These are phyloP conservation scores for Limnephilus marmoratus DNA, from an alignment of 2,888 invertebrate species.

Conservation along the genomic window DNA sequence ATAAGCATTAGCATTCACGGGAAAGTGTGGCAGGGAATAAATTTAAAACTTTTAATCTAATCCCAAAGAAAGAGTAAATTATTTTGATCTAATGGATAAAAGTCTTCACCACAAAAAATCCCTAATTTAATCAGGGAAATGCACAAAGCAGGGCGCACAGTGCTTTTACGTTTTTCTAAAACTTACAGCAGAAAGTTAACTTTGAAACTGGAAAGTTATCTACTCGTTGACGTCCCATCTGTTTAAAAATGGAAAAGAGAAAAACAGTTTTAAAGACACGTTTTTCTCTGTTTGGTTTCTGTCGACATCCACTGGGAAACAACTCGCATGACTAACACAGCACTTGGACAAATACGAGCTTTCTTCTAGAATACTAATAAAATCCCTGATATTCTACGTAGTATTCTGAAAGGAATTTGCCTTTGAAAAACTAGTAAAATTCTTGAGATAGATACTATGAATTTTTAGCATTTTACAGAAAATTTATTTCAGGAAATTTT, in stretches of 20 bases:
- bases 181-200: background rate
- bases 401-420: background rate
- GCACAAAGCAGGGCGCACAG: background rate
- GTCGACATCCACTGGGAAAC: background rate
- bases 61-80: slow-evolving; percentile 41
- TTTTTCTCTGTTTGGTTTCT: background rate
- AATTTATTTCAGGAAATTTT: no score
- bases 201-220: background rate
- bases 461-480: no score
- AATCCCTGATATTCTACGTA: background rate
- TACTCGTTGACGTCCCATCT: background rate
- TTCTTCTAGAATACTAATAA: background rate
- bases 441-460: no score
- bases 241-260: background rate
- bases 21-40: slow-evolving; percentile 60
- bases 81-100: slow-evolving; percentile 32
- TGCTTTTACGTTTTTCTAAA: background rate
- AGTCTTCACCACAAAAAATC: slow-evolving; percentile 5
- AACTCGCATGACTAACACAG: background rate
- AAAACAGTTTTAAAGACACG: background rate
- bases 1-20: slow-evolving; percentile 58
- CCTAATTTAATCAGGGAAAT: background rate
- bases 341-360: background rate
- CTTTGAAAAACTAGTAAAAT: background rate
- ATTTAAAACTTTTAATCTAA: slow-evolving; percentile 61